phyloP scores from a whole-genome alignment of 2,113 vertebrate genomes.

The Oreotrochilus melanogaster region DNA sequence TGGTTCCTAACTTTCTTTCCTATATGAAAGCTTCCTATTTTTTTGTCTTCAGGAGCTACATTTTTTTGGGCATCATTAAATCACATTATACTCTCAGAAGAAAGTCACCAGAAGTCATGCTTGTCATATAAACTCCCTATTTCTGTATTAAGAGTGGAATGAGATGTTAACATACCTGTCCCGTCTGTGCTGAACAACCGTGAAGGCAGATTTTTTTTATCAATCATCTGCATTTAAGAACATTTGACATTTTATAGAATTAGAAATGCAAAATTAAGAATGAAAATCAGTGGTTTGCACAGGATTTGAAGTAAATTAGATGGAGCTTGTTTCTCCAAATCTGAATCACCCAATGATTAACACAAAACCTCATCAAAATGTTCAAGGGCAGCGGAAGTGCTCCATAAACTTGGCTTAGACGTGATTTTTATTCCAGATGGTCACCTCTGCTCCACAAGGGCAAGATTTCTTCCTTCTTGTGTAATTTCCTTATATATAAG shows the following conservation, averaged over 20 bases:
- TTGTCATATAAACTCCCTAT: background rate
- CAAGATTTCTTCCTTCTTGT: background rate
- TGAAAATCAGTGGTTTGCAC: background rate
- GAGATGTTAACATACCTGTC: background rate
- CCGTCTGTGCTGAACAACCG: background rate
- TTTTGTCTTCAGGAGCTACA: background rate
- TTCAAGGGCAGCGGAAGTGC: background rate
- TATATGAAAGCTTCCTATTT: background rate
- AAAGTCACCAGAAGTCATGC: background rate
- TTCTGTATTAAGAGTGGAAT: background rate
- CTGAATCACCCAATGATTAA: background rate
- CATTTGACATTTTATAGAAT: background rate
- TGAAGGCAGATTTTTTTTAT: background rate
- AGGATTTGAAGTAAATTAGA: background rate
- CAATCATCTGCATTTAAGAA: background rate
- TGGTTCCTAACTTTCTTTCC: background rate
- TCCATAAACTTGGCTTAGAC: background rate
- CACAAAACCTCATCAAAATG: background rate
- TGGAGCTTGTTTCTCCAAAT: background rate
- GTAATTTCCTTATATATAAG: background rate
- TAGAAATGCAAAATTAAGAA: background rate
- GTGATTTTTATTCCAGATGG: background rate
- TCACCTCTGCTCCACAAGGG: background rate
- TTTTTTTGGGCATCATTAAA: background rate
- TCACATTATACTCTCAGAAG: background rate